Conservation (phyloP, 1,140 invertebrate genomes). For the Asbolus verrucosus region DNA sequence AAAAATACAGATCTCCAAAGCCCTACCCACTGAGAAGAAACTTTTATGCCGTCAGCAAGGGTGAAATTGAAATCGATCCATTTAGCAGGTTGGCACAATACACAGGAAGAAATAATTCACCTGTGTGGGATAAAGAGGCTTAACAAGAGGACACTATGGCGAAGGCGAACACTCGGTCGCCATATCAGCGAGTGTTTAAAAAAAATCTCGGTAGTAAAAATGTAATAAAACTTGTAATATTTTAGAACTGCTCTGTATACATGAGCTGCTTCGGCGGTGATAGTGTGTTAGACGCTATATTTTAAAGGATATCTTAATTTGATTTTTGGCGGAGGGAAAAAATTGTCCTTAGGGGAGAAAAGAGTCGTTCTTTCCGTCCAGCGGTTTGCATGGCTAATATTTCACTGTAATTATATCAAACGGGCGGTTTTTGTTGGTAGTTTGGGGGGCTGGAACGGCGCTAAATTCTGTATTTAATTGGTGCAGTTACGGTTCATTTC, state of each 20-base stretch:
- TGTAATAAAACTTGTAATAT: too few species aligned
- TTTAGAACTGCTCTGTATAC: too few species aligned
- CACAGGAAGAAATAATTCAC: not conserved
- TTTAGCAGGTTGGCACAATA: not conserved
- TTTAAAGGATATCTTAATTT: conserved; percentile 37
- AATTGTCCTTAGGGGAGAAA: conserved; percentile 29
- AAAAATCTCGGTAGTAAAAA: too few species aligned
- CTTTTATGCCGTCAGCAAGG: conserved; percentile 9
- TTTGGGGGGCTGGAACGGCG: conserved; percentile 4
- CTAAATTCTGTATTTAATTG: conserved; percentile 40
- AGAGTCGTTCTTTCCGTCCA: conserved; percentile 11
- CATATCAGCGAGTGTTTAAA: too few species aligned
- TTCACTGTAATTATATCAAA: conserved; percentile 34
- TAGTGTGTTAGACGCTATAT: conserved; percentile 36
- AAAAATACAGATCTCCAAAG: conserved; percentile 6
- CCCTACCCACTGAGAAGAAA: conserved; percentile 1
- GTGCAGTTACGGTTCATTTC: conserved; percentile 33
- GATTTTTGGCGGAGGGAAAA: conserved; percentile 19
- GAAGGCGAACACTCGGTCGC: too few species aligned
- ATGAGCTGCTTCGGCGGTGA: conserved; percentile 8
- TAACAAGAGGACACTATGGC: not conserved
- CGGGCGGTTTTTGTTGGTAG: conserved; percentile 24
- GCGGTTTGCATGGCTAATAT: conserved; percentile 14
- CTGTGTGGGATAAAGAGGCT: not conserved
- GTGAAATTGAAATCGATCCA: conserved; percentile 8